Percentiles rank a stretch among this genome's conserved stretches.
phyloP scores from a whole-genome alignment of 2,113 vertebrate species.

The Etheostoma cragini region DNA sequence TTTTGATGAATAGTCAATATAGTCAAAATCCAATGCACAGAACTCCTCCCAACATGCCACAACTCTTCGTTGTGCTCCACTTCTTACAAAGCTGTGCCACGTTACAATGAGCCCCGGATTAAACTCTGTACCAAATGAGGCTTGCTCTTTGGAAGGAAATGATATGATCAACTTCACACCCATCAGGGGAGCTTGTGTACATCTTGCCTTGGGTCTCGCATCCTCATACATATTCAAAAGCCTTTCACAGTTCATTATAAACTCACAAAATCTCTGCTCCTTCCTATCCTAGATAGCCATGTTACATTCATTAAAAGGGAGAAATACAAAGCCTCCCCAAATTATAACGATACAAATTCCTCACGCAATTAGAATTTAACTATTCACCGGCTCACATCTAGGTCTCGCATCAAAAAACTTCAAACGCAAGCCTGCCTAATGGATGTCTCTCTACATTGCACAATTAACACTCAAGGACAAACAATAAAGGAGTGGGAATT shows the following conservation, averaged over 20 bases:
- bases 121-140: constrained; percentile 76
- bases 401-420: constrained; percentile 78
- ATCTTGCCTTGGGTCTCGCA: constrained; percentile 87
- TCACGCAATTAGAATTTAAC: constrained; percentile 80
- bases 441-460: constrained; percentile 72
- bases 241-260: constrained; percentile 86
- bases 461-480: constrained; percentile 84
- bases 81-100: constrained; percentile 53
- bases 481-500: constrained; percentile 72
- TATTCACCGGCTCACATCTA: constrained; percentile 77
- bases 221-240: constrained; percentile 90
- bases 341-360: constrained; percentile 80
- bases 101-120: constrained; percentile 72
- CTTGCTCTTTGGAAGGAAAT: constrained; percentile 76
- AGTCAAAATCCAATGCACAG: background rate
- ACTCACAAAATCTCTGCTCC: constrained; percentile 82
- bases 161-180: constrained; percentile 85
- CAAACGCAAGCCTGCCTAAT: constrained; percentile 76
- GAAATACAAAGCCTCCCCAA: constrained; percentile 77
- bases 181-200: constrained; percentile 85
- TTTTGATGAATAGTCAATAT: background rate
- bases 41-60: constrained; percentile 15
- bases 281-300: constrained; percentile 71
- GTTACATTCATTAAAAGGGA: constrained; percentile 83
- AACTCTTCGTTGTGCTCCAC: constrained; percentile 51